Evolutionary conservation across 2,888 invertebrate genomes (phyloP), one percentile per base, ranked within the genome.

Genomic region (Gastrophysa polygoni): DNA sequence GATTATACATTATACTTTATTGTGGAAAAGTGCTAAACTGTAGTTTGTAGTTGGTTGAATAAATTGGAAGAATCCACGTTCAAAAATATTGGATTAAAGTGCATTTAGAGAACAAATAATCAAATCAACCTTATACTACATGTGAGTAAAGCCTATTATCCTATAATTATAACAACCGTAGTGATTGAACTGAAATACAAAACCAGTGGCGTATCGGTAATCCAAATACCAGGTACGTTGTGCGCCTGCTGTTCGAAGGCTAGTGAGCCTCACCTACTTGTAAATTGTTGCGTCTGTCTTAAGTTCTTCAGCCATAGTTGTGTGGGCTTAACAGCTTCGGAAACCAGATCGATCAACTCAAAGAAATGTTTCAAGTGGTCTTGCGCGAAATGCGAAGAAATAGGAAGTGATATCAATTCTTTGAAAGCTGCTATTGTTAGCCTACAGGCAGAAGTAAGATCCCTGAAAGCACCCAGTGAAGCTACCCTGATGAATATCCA

Each of bases 101-200:
- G 48, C 47, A 48, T 11, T 21, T 48, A 6, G 48, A 48, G 21
- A 21, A 21, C 5, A 21, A 48, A 48, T 14, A 48, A 48, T 20
- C 48, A 21, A 48, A 48, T 48, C 48, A 21, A 21, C 48, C 48
- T 48, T n/a, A 48, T 48, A 48, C 21, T 14, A 11, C 11, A 48
- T 21, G 48, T 48, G 20, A n/a, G n/a, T n/a, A n/a, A n/a, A n/a
- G n/a, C n/a, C n/a, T n/a, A n/a, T n/a, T n/a, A n/a, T n/a, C n/a
- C 48, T 21, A 32, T 32, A 32, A 32, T 32, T 32, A 32, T 32
- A 32, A 32, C 32, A 32, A 32, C 32, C 28, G 8, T 32, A 11
- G 32, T 32, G 32, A 32, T 32, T 32, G 32, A 32, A 32, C 32
- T 32, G 32, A 32, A 32, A 32, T 32, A 32, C 32, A 32, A 32